phyloP scores from a whole-genome alignment of 2,888 invertebrate species.

The Elegia similella region DNA sequence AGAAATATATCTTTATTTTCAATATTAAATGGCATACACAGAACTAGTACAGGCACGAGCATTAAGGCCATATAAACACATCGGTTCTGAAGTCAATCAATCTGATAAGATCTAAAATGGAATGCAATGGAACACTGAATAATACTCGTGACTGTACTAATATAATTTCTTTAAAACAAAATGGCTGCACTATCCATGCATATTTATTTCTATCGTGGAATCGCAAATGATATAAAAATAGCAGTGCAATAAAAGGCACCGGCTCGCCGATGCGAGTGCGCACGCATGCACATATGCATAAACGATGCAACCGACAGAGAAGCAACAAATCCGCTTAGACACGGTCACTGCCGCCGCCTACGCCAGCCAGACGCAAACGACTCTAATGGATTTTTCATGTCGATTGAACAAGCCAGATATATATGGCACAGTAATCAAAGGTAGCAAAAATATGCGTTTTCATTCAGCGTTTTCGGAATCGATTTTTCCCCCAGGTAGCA shows the following conservation, averaged over 20 bases:
- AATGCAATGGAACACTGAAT: no score
- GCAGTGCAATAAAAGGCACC: conserved; percentile 6
- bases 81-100: no score
- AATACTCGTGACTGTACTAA: no score
- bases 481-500: no score
- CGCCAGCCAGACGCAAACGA: conserved; percentile 61
- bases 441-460: conserved; percentile 32
- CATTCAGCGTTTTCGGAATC: no score
- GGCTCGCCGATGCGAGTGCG: conserved; percentile 26
- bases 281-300: conserved; percentile 31
- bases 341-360: conserved; percentile 73
- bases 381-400: conserved; percentile 80
- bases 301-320: conserved; percentile 42
- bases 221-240: conserved; percentile 3
- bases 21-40: no score
- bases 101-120: no score
- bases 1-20: no score
- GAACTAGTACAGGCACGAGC: no score
- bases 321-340: conserved; percentile 75
- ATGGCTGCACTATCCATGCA: no score
- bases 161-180: no score
- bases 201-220: not conserved
- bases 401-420: conserved; percentile 68
- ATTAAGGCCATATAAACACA: no score
- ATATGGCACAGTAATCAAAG: conserved; percentile 53